A percentile compares a stretch with the other conserved stretches of the same genome.
Conservation (phyloP, 1,140 invertebrate species). For the Neodiprion lecontei region DNA sequence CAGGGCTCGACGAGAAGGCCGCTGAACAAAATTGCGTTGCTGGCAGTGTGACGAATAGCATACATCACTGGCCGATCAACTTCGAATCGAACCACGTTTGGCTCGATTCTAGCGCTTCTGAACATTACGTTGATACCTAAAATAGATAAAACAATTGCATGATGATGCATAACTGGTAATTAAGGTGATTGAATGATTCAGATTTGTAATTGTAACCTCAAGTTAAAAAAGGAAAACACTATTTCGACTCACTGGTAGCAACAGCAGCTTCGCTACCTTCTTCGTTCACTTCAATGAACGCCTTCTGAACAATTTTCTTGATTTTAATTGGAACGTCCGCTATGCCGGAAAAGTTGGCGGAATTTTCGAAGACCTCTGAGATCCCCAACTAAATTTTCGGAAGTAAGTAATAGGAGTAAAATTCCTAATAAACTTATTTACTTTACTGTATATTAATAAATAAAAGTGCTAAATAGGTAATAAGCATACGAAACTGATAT, state of each 20-base stretch:
- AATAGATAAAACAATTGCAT: conserved; percentile 41
- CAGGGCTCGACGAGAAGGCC: conserved; percentile 23
- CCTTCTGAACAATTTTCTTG: conserved; percentile 64
- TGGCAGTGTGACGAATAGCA: conserved; percentile 43
- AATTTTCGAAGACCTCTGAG: conserved; percentile 58
- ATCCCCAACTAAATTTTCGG: conserved; percentile 59
- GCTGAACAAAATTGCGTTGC: conserved; percentile 46
- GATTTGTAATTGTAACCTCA: no score
- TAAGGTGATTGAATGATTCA: no score
- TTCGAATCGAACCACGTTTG: conserved; percentile 36
- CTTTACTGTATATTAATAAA: conserved; percentile 20
- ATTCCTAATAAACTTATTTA: background rate
- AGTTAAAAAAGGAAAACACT: background rate
- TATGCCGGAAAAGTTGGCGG: conserved; percentile 66
- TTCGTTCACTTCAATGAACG: conserved; percentile 69
- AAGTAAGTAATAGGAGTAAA: background rate
- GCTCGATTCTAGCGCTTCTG: conserved; percentile 37
- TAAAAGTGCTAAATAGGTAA: background rate
- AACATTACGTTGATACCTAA: conserved; percentile 31
- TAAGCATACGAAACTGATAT: no score
- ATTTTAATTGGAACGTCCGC: conserved; percentile 55
- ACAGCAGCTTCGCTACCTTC: conserved; percentile 69
- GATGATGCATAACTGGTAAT: conserved; percentile 51
- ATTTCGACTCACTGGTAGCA: conserved; percentile 51
- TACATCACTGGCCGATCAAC: conserved; percentile 54